Base-by-base conservation (phyloP, 2,888 invertebrate genomes). In the Baccha elongata region DNA sequence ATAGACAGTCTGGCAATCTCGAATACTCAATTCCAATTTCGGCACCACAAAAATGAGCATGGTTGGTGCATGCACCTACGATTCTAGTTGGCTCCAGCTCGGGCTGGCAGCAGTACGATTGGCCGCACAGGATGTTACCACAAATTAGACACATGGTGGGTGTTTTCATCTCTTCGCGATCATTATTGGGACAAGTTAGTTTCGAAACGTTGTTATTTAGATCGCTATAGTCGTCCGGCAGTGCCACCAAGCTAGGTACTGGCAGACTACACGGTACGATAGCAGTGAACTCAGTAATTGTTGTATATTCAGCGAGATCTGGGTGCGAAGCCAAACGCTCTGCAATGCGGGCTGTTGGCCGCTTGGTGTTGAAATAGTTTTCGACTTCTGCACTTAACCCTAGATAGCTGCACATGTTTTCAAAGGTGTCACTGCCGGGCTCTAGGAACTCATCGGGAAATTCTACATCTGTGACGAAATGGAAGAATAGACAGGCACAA, bases 61-160 rank as follows among this genome's bases (percentile, higher is more conserved):
- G 99, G 89, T 95, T 96, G 78, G 97, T 98, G 89, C 98, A 99
- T 10, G 99, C 99, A 52, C 99, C 99, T 65, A 99, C 97, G 87
- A 93, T 92, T 73, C 91, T 91, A 87, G 94, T 94, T 84, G 93
- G 94, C 85, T 94, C 94, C 86, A 95, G 91, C 88, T 98, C 97
- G 13, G 94, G 95, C 90, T 99, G 99, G 88, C 99, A 99, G 90
- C 99, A 99, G 88, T 99, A 99, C 87, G 98, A 98, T 91, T 99
- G 99, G 6, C 98, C 99, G 91, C 99, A 99, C 65, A 99, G 92
- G 89, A 99, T 96, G 88, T 94, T 93, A 2, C 99, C 98, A 90
- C 99, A 99, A 15, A 97, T 96, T 76, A 99, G 93, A 90, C 99
- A 99, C 96, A 99, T 96, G 0, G 99, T 98, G 6, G 99, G 99